Base-by-base conservation (phyloP, 1,140 invertebrate species). In the Rhopalosiphum padi region DNA sequence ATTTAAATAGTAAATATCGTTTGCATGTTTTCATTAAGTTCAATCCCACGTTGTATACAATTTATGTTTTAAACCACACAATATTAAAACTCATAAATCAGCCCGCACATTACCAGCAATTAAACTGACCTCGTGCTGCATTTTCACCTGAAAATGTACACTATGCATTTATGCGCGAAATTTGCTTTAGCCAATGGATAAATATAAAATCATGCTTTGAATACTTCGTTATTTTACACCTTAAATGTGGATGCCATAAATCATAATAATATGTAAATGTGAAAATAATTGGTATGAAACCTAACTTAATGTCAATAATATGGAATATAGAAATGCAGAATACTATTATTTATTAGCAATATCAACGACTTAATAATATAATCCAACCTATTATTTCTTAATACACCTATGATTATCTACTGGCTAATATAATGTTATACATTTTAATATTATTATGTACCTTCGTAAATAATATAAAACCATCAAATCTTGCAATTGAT, bases 121-220 rank as follows among this genome's bases (percentile, higher is more conserved):
- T 91, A 91, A 46, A 25, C 43, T 91, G 90, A 91, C 90, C 60
- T 91, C 43, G 90, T n/a, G 30, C 43, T 77, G n/a, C 30, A 77
- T 48, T 82, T 91, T 23, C 90, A 5, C 30, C 18, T 82, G 35
- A n/a, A 60, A 90, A 43, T 60, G 53, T 41, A 90, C 23, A 9
- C 30, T 41, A 90, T 89, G 37, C 60, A 77, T n/a, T 77, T 77
- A 77, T n/a, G 25, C 4, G 15, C 35, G 4, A 77, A 77, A 90
- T n/a, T 1, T 55, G 51, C 88, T 37, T 15, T 51, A 22, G 9
- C 21, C n/a, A 15, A 60, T 68, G 25, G 4, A 2, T 25, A 30
- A 90, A 43, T 35, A 90, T 15, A 22, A 37, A 37, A 41, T 9
- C 9, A 60, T 25, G 51, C 11, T 60, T 41, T 85, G 83, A 85